Base-by-base conservation (phyloP, 2,888 invertebrate genomes). In the Drosophila kanekoi region DNA sequence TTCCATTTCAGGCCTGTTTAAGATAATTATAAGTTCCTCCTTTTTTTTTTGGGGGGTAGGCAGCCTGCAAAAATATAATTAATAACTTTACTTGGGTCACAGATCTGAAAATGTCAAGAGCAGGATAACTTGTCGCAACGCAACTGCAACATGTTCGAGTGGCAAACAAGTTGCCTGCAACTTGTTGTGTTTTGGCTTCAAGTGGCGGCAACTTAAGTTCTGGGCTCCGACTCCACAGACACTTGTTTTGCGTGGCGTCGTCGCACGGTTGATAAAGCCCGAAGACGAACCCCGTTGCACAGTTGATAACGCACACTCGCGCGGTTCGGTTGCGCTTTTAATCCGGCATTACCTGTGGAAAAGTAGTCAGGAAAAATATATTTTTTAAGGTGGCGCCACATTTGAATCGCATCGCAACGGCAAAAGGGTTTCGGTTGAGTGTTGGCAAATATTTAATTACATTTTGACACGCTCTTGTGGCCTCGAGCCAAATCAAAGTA, bases 281-380 rank as follows among this genome's bases (percentile, higher is more conserved):
- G 59, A 86, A 72, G 68, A 54, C 48, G 35, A 57, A 43, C 20
- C 35, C 56, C 51, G 61, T 38, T 49, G 56, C 64, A 84, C 81
- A 88, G 88, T 88, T 88, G 83, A 88, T 90, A 88, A 83, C 83
- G 79, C 57, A 70, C 68, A 51, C 59, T 79, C 81, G 75, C 23
- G 37, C 78, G 72, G 81, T 66, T 62, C 73, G 72, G 87, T 78
- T 66, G 72, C 53, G 41, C 44, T 18, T 44, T 53, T 48, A 40
- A 49, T 35, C 43, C 45, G 44, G 11, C 20, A 33, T 44, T 13
- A 41, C 18, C 38, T 28, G 23, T 3, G 20, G 6, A 14, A 37
- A 37, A 9, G n/a, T n/a, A 37, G 11, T 32, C 6, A 58, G 5
- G 5, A n/a, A 44, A 11, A 32, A 28, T 8, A 28, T 8, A 18